Evolutionary conservation across 2,113 vertebrate genomes (phyloP).

Genomic region (Oxyura jamaicensis): DNA sequence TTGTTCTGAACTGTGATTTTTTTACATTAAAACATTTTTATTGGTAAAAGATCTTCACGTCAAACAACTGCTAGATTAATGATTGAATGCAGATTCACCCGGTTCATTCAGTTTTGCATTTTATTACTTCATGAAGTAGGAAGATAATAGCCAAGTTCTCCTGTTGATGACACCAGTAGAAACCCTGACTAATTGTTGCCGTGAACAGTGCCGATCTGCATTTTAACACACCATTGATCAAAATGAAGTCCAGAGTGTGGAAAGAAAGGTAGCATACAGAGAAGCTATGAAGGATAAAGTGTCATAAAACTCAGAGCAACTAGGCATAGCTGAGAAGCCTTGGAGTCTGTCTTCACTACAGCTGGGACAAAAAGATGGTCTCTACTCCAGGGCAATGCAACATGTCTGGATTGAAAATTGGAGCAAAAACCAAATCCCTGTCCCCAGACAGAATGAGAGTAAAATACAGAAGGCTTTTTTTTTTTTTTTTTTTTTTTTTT

Average conservation of each 20-base stretch:
- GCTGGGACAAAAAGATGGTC: not conserved
- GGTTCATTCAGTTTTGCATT: not conserved
- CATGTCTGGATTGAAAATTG: not conserved
- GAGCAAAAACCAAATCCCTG: not conserved
- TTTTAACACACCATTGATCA: constrained; percentile 25
- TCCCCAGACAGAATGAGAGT: not conserved
- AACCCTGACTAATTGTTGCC: constrained; percentile 1
- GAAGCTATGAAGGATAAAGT: not conserved
- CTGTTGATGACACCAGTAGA: not conserved
- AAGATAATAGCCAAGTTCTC: constrained; percentile 13
- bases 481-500: not conserved
- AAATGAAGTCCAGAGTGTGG: not conserved
- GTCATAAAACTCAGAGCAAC: not conserved
- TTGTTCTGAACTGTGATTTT: constrained; percentile 18
- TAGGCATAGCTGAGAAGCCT: not conserved
- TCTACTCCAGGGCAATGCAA: not conserved
- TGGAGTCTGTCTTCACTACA: not conserved
- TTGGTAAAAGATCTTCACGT: constrained; percentile 36
- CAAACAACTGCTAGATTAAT: constrained; percentile 35
- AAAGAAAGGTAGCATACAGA: not conserved
- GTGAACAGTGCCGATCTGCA: not conserved
- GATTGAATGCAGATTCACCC: not conserved
- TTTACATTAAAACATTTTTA: constrained; percentile 44
- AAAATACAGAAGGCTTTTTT: not conserved
- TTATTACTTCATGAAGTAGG: not conserved